These are phyloP conservation scores for Aspidiotus rigidus DNA, from an alignment of 2,888 invertebrate genomes.

Conservation along the genomic window DNA sequence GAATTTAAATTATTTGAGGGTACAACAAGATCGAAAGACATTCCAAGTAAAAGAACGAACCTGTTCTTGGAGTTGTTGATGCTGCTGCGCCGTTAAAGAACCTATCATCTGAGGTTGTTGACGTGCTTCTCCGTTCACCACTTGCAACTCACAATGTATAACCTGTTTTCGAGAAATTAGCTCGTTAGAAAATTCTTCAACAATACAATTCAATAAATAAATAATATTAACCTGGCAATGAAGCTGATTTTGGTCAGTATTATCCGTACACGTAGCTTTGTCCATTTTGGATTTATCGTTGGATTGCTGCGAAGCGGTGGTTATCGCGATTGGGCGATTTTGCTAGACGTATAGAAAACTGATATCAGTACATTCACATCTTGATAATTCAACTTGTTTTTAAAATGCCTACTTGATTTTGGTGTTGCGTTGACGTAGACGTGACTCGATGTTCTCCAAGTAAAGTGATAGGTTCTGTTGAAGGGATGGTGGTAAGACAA, in stretches of 20 bases:
- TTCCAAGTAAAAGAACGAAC: too few relatives aligned
- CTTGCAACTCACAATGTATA: constrained; percentile 44
- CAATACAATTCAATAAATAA: not conserved
- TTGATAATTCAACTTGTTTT: not conserved
- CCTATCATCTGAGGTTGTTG: constrained; percentile 34
- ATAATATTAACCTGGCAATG: constrained; percentile 42
- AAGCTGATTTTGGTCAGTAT: constrained; percentile 41
- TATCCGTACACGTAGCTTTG: constrained; percentile 35
- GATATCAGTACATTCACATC: not conserved
- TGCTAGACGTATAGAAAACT: constrained; percentile 1
- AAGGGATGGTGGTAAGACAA: constrained; percentile 17
- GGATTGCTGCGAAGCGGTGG: constrained; percentile 27
- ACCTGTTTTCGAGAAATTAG: not conserved
- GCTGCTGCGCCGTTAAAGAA: constrained; percentile 38
- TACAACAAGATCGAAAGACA: not conserved
- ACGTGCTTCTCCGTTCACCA: constrained; percentile 39
- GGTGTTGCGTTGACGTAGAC: constrained; percentile 19
- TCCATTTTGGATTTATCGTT: constrained; percentile 33
- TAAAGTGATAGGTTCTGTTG: constrained; percentile 24
- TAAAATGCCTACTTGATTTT: constrained; percentile 14
- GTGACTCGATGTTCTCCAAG: constrained; percentile 23
- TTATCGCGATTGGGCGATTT: constrained; percentile 24
- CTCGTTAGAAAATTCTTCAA: not conserved
- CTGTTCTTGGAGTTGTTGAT: constrained; percentile 38
- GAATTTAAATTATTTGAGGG: not conserved